Percentiles rank a stretch among this genome's conserved stretches.
phyloP scores from a whole-genome alignment of 2,888 invertebrate genomes.

The Spisula subtruncata region DNA sequence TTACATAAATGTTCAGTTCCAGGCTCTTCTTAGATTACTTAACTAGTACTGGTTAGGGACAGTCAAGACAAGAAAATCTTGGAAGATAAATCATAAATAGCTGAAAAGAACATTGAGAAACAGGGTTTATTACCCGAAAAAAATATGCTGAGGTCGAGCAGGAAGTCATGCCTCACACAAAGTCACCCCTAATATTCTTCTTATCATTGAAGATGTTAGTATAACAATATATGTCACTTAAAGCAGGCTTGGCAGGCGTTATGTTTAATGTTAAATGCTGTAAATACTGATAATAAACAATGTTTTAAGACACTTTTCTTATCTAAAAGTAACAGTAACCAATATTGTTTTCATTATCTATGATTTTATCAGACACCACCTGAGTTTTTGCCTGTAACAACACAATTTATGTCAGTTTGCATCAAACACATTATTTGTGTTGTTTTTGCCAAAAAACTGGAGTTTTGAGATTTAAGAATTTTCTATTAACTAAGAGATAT shows the following conservation, averaged over 20 bases:
- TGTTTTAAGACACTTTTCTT: background rate
- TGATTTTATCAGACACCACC: background rate
- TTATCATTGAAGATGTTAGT: slow-evolving; percentile 3
- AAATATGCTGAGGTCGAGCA: no score
- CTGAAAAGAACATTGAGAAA: no score
- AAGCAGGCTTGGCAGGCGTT: background rate
- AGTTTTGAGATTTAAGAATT: no score
- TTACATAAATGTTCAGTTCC: no score
- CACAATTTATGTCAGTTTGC: background rate
- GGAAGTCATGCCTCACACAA: no score
- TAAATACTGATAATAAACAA: background rate
- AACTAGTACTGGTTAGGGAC: no score
- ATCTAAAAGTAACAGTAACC: background rate
- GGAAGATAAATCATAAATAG: no score
- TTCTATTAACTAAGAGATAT: no score
- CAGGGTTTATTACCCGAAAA: no score
- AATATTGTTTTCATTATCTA: background rate
- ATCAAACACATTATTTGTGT: background rate
- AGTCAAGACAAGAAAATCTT: no score
- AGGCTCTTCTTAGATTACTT: no score
- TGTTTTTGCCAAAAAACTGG: background rate
- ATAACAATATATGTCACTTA: slow-evolving; percentile 4
- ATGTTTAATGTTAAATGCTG: background rate
- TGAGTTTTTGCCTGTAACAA: background rate
- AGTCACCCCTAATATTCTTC: background rate